These are phyloP conservation scores for Nesogale talazaci DNA, from an alignment of 2,113 vertebrate species.

Conservation along the genomic window DNA sequence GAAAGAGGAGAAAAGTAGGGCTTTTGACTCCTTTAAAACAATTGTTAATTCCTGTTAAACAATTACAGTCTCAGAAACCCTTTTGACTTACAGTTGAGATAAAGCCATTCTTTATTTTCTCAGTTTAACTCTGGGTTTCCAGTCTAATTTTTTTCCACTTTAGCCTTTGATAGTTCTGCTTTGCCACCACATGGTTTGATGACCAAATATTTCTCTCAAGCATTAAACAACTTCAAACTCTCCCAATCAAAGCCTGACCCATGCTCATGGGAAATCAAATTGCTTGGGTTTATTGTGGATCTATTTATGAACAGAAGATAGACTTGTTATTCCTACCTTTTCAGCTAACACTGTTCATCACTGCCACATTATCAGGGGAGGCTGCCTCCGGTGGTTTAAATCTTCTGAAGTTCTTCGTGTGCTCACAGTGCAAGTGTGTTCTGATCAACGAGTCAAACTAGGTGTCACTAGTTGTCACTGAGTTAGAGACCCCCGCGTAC, in stretches of 20 bases:
- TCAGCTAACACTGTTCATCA: not conserved
- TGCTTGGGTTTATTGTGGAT: not conserved
- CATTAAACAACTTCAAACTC: slow-evolving; percentile 16
- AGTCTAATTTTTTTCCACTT: not conserved
- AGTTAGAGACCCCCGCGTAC: not conserved
- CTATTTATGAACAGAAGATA: not conserved
- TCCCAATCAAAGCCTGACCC: not conserved
- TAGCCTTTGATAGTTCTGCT: not conserved
- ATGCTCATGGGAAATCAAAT: not conserved
- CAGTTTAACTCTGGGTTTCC: not conserved
- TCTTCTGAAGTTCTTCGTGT: not conserved
- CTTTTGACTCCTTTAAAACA: no score
- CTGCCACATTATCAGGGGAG: not conserved
- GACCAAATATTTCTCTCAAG: not conserved
- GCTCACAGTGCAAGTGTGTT: not conserved
- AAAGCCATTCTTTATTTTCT: not conserved
- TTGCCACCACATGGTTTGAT: not conserved
- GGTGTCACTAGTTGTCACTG: not conserved
- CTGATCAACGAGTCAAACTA: not conserved
- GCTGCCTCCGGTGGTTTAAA: not conserved
- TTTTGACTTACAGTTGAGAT: not conserved
- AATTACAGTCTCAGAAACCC: no score
- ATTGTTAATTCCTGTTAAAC: no score
- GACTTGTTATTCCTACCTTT: not conserved
- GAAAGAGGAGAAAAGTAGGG: no score